phyloP scores from a whole-genome alignment of 2,113 vertebrate species.

The Toxostoma redivivum region DNA sequence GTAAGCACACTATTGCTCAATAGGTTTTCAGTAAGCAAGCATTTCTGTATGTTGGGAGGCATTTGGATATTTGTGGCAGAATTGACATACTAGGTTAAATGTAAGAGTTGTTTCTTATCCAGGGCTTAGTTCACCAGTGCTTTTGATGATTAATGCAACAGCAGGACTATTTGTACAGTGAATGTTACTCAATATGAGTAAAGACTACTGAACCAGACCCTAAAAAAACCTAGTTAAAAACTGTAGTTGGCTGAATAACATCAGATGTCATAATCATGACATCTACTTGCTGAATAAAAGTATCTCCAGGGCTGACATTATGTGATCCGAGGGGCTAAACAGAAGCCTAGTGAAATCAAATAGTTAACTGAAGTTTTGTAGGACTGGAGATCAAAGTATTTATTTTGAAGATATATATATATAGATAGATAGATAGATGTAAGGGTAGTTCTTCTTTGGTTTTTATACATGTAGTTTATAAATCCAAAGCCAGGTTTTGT shows the following conservation, averaged over 20 bases:
- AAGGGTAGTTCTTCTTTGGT: neutral
- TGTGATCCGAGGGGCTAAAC: neutral
- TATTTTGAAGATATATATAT: neutral
- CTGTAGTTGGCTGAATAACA: neutral
- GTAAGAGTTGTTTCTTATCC: neutral
- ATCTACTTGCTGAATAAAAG: neutral
- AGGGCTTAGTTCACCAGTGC: neutral
- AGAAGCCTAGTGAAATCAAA: neutral
- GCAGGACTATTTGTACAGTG: neutral
- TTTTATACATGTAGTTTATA: neutral
- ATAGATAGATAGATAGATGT: neutral
- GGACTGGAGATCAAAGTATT: neutral
- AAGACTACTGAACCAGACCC: conserved; percentile 21
- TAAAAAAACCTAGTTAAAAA: conserved; percentile 7
- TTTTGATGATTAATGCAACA: neutral
- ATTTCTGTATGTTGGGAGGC: neutral
- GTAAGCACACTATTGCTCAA: neutral
- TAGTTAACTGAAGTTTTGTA: neutral
- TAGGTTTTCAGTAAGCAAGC: neutral
- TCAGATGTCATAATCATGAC: neutral
- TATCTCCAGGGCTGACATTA: neutral
- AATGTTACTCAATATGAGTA: conserved; percentile 1
- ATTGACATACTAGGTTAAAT: neutral
- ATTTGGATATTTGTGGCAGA: neutral
- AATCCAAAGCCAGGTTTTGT: neutral